phyloP scores from a whole-genome alignment of 2,888 invertebrate genomes.

The Timema podura region DNA sequence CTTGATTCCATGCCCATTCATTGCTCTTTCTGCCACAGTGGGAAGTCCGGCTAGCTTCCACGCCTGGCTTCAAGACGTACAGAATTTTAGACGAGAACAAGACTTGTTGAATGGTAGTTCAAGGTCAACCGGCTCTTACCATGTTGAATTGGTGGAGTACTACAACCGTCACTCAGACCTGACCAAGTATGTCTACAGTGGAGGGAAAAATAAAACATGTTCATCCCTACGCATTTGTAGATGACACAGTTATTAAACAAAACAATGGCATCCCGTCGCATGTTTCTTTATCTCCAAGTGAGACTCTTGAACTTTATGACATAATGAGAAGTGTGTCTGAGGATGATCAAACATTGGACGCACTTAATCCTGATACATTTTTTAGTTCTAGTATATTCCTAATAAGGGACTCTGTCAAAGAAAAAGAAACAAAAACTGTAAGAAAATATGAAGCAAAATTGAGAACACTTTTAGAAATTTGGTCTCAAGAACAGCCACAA shows the following conservation, averaged over 20 bases:
- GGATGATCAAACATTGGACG: constrained; percentile 16
- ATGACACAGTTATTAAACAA: constrained; percentile 23
- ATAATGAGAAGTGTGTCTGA: constrained; percentile 24
- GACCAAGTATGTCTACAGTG: constrained; percentile 31
- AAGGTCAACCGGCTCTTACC: constrained; percentile 27
- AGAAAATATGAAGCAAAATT: constrained; percentile 30
- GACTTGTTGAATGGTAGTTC: constrained; percentile 25
- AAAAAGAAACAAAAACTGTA: constrained; percentile 27
- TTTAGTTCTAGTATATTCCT: neutral
- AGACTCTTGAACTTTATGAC: constrained; percentile 32
- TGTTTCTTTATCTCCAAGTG: constrained; percentile 32
- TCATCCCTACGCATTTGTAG: constrained; percentile 33
- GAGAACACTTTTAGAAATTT: constrained; percentile 26
- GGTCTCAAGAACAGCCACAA: constrained; percentile 1
- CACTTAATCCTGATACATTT: constrained; percentile 24
- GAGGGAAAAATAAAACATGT: constrained; percentile 29
- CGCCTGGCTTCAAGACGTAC: constrained; percentile 32
- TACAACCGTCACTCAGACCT: constrained; percentile 34
- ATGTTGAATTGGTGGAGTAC: constrained; percentile 32
- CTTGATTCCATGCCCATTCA: constrained; percentile 35
- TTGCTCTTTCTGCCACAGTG: constrained; percentile 36
- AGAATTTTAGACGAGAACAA: constrained; percentile 31
- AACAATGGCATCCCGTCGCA: constrained; percentile 32
- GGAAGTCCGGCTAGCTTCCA: constrained; percentile 31
- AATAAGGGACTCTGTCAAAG: too few relatives aligned